Conservation (phyloP, 2,113 vertebrate species). For the Onychostoma macrolepis region DNA sequence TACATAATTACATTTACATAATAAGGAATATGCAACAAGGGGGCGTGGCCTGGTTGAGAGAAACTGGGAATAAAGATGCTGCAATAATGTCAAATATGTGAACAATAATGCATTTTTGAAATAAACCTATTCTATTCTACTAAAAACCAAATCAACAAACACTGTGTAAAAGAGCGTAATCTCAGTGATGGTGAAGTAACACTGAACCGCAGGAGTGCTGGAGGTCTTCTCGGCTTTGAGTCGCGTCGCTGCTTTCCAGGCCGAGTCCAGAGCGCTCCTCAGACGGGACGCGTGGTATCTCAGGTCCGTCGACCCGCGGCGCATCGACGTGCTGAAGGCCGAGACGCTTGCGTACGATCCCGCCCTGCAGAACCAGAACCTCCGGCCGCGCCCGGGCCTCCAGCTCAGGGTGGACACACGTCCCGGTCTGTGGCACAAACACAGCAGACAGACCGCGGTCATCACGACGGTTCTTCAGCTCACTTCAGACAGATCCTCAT, state of each 20-base stretch:
- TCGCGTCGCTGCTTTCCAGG: slow-evolving; percentile 89
- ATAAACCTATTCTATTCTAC: no score
- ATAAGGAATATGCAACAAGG: no score
- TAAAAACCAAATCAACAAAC: no score
- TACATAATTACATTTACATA: no score
- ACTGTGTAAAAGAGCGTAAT: no score
- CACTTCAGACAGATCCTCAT: background rate
- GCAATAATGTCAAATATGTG: no score
- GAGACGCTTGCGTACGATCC: slow-evolving; percentile 73
- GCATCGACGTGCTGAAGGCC: slow-evolving; percentile 81
- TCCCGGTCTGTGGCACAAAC: background rate
- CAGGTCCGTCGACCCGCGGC: slow-evolving; percentile 79
- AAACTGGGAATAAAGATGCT: no score
- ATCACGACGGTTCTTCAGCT: background rate
- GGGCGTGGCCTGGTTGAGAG: no score
- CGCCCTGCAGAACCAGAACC: slow-evolving; percentile 68
- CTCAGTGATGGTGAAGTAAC: no score
- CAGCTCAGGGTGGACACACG: slow-evolving; percentile 15
- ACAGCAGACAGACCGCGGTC: background rate
- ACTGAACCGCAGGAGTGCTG: no score
- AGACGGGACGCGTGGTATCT: slow-evolving; percentile 88
- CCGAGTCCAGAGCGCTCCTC: slow-evolving; percentile 86
- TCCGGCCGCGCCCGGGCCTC: slow-evolving; percentile 67
- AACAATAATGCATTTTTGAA: no score
- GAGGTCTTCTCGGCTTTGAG: slow-evolving; percentile 61